Conservation (phyloP, 2,888 invertebrate genomes). For the Danaus chrysippus region DNA sequence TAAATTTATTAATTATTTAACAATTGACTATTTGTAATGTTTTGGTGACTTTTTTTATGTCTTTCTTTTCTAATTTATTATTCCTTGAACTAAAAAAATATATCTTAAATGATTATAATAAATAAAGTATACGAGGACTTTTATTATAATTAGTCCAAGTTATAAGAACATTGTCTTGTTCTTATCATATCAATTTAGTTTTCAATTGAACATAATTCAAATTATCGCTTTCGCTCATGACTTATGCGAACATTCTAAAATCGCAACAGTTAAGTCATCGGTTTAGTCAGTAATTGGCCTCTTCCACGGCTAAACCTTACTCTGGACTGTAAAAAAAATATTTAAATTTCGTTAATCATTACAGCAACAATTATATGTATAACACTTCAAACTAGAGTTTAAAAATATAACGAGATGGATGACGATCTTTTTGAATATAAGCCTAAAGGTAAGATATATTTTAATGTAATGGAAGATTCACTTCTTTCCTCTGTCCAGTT, state of each 20-base stretch:
- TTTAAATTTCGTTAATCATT: neutral
- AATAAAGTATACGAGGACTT: too few species aligned
- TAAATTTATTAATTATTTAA: too few species aligned
- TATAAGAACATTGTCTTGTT: too few species aligned
- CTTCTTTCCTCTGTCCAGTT: neutral
- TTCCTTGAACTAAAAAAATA: too few species aligned
- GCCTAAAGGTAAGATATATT: conserved; percentile 20
- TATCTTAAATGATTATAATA: too few species aligned
- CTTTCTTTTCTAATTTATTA: too few species aligned
- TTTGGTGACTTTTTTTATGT: too few species aligned
- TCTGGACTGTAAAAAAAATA: conserved; percentile 6
- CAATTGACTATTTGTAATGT: too few species aligned
- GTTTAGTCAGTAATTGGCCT: conserved; percentile 30
- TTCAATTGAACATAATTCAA: neutral
- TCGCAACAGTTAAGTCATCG: conserved; percentile 29
- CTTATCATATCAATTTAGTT: too few species aligned
- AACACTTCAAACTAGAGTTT: neutral
- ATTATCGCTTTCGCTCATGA: conserved; percentile 17
- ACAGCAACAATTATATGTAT: neutral
- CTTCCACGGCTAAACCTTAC: conserved; percentile 16
- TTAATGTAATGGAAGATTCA: neutral
- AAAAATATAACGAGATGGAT: conserved; percentile 14
- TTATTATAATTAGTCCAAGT: too few species aligned
- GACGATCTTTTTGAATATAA: conserved; percentile 23
- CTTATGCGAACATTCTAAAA: conserved; percentile 20